Evolutionary conservation across 1,140 invertebrate species (phyloP), one percentile per base, ranked within the genome.

Genomic region (Nephila pilipes): DNA sequence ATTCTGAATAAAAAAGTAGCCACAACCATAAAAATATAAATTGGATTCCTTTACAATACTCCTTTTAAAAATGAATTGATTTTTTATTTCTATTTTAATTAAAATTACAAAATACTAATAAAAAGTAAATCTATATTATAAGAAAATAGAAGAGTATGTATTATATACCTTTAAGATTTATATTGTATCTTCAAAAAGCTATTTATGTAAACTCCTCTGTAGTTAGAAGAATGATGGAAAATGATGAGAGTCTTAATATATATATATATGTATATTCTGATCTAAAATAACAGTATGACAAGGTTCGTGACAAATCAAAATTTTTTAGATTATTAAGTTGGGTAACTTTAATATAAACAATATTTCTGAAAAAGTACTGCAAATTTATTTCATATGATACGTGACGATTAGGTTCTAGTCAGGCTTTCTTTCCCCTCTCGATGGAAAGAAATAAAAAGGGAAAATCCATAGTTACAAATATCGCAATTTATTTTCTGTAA

Each of bases 381-480:
- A 29, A 16, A 75, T 75, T 75, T 75, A 75, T 75, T 75, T 75
- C 65, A 75, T 75, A 18, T 12, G 65, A 75, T 75, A 75, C 65
- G 65, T 75, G 65, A 75, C 65, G 65, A 16, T 75, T 36, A 29
- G 65, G 29, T 32, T 14, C 65, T 75, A 75, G 29, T 18, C 32
- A 75, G 32, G 32, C 65, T 75, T 75, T 75, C 25, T 2, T 32
- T 75, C 16, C 29, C 29, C 29, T 29, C 32, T n/a, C n/a, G n/a
- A 29, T 18, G 65, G 29, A 32, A 75, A 75, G 32, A 29, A 29
- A 14, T 18, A 75, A 75, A 75, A 29, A n/a, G 29, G 12, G 65
- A 36, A 75, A 32, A 75, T 75, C 65, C 1, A 32, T 14, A 14
- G 65, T 36, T 75, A 75, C 65, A 75, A 75, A 75, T 75, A 29